Evolutionary conservation across 2,888 invertebrate genomes (phyloP).

Genomic region (Phasia obesa): DNA sequence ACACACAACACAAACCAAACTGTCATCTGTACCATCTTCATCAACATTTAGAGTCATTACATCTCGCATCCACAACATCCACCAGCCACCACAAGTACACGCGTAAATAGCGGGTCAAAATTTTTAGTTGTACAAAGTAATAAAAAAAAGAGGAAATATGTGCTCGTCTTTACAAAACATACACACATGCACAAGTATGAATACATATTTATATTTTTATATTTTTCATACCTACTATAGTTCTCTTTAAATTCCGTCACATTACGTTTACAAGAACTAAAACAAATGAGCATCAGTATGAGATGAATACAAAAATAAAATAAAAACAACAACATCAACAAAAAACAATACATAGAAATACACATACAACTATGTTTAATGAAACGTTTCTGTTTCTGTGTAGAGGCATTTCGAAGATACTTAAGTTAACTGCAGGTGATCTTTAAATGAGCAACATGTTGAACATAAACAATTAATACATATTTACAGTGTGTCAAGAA

Average conservation of each 20-base stretch:
- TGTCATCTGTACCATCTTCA: slow-evolving; percentile 63
- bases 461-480: slow-evolving; percentile 39
- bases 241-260: slow-evolving; percentile 48
- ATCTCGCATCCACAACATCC: slow-evolving; percentile 6
- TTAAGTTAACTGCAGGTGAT: slow-evolving; percentile 66
- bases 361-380: background rate
- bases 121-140: slow-evolving; percentile 29
- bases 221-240: background rate
- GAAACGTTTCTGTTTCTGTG: slow-evolving; percentile 11
- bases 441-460: slow-evolving; percentile 58
- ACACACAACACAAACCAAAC: slow-evolving; percentile 42
- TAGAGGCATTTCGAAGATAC: slow-evolving; percentile 50
- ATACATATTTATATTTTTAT: background rate
- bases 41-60: slow-evolving; percentile 45
- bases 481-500: slow-evolving; percentile 3
- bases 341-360: background rate
- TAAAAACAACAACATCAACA: no score
- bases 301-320: background rate
- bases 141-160: slow-evolving; percentile 15
- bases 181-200: background rate
- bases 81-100: slow-evolving; percentile 29
- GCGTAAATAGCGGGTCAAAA: slow-evolving; percentile 58
- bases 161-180: background rate
- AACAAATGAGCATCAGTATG: slow-evolving; percentile 50
- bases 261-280: slow-evolving; percentile 48